Evolutionary conservation across 2,113 vertebrate species (phyloP).

Genomic region (Lota lota): DNA sequence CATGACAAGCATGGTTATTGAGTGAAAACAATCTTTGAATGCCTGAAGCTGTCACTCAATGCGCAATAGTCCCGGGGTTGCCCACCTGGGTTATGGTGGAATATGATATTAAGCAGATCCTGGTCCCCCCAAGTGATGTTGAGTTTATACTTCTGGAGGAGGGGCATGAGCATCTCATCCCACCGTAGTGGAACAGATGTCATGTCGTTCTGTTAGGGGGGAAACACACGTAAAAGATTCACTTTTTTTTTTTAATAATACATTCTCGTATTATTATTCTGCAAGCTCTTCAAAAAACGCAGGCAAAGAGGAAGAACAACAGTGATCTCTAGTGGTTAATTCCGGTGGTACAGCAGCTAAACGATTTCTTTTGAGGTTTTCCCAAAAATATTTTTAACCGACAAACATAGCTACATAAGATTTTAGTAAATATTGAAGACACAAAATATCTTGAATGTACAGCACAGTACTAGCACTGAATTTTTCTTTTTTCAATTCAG

Average conservation of each 20-base stretch:
- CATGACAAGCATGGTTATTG: neutral
- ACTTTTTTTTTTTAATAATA: neutral
- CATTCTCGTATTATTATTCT: neutral
- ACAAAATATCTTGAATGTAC: too few relatives aligned
- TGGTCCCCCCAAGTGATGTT: slow-evolving; percentile 99
- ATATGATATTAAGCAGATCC: slow-evolving; percentile 95
- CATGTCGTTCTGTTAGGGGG: slow-evolving; percentile 88
- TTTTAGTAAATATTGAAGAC: neutral
- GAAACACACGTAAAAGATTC: neutral
- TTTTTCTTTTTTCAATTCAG: too few relatives aligned
- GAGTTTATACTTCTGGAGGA: slow-evolving; percentile 95
- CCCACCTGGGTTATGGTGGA: slow-evolving; percentile 94
- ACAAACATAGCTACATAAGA: neutral
- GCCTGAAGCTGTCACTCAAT: neutral
- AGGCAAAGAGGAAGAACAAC: slow-evolving; percentile 34
- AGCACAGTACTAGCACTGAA: too few relatives aligned
- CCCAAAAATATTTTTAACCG: neutral
- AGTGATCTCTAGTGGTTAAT: slow-evolving; percentile 65
- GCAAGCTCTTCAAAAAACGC: neutral
- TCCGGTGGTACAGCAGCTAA: slow-evolving; percentile 15
- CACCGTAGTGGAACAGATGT: slow-evolving; percentile 77
- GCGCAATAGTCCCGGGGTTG: neutral
- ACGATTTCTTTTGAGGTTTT: neutral
- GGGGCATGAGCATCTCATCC: slow-evolving; percentile 90
- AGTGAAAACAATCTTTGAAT: neutral